These are phyloP conservation scores for Tetragonisca angustula DNA, from an alignment of 2,888 invertebrate species.

Conservation along the genomic window DNA sequence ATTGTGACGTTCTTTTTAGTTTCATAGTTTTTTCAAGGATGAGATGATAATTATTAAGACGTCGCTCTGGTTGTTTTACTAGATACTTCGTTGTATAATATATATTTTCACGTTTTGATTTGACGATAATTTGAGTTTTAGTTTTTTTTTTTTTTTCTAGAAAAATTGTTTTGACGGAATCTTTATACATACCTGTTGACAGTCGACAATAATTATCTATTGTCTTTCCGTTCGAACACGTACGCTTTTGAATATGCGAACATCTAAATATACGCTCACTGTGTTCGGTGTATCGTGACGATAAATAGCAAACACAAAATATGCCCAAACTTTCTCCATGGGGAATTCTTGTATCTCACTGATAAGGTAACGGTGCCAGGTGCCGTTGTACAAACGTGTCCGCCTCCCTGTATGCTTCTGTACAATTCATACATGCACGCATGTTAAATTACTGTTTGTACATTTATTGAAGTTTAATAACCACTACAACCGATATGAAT, in stretches of 20 bases:
- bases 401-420: background rate
- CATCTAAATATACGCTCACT: slow-evolving; percentile 8
- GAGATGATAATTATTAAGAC: background rate
- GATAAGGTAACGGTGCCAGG: slow-evolving; percentile 72
- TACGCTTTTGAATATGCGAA: background rate
- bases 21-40: background rate
- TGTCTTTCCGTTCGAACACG: background rate
- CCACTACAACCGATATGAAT: background rate
- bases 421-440: background rate
- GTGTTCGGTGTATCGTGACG: background rate
- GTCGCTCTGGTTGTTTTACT: background rate
- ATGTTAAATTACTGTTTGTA: background rate
- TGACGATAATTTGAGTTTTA: background rate
- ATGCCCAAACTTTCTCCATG: slow-evolving; percentile 74
- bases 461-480: background rate
- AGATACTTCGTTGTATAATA: background rate
- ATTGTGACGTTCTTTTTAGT: background rate
- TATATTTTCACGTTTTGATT: background rate
- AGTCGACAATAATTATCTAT: background rate
- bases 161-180: background rate
- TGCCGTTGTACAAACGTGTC: slow-evolving; percentile 7
- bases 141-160: too few species aligned
- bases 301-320: slow-evolving; percentile 49
- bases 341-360: slow-evolving; percentile 77
- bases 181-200: background rate